Conservation (phyloP, 2,113 vertebrate species). For the Hymenochirus boettgeri region DNA sequence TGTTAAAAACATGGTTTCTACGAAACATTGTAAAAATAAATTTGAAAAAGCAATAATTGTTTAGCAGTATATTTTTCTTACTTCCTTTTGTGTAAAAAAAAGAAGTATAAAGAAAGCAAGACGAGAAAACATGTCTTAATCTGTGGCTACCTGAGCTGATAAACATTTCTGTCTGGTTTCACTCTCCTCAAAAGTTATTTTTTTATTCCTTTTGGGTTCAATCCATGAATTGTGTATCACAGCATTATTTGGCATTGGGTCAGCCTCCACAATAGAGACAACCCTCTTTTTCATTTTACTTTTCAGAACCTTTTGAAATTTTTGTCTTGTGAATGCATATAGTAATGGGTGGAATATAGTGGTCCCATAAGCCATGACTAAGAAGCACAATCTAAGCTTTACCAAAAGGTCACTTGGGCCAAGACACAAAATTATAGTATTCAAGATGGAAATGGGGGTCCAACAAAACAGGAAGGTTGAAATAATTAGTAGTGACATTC, state of each 20-base stretch:
- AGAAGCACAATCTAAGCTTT: slow-evolving; percentile 90
- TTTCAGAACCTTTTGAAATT: slow-evolving; percentile 97
- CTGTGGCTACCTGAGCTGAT: slow-evolving; percentile 78
- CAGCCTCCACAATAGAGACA: slow-evolving; percentile 95
- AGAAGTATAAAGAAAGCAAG: background rate
- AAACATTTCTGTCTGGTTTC: slow-evolving; percentile 86
- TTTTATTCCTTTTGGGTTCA: slow-evolving; percentile 93
- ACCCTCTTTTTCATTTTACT: slow-evolving; percentile 99
- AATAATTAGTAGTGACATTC: slow-evolving; percentile 95
- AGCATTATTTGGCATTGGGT: slow-evolving; percentile 89
- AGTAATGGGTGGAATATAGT: slow-evolving; percentile 95
- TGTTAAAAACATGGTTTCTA: slow-evolving; percentile 64
- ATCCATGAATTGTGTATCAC: slow-evolving; percentile 98
- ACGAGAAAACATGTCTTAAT: slow-evolving; percentile 52
- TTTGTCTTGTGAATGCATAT: slow-evolving; percentile 96
- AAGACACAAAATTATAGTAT: slow-evolving; percentile 89
- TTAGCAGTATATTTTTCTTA: slow-evolving; percentile 63
- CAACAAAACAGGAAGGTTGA: slow-evolving; percentile 97
- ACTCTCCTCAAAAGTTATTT: slow-evolving; percentile 85
- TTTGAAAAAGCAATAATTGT: slow-evolving; percentile 56
- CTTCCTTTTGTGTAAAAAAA: slow-evolving; percentile 42
- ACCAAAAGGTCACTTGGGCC: slow-evolving; percentile 89
- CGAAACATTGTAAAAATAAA: slow-evolving; percentile 62
- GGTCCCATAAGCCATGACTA: slow-evolving; percentile 98
- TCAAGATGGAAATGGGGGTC: slow-evolving; percentile 95